Conservation (phyloP, 1,140 invertebrate species). For the Drosophila malerkotliana region DNA sequence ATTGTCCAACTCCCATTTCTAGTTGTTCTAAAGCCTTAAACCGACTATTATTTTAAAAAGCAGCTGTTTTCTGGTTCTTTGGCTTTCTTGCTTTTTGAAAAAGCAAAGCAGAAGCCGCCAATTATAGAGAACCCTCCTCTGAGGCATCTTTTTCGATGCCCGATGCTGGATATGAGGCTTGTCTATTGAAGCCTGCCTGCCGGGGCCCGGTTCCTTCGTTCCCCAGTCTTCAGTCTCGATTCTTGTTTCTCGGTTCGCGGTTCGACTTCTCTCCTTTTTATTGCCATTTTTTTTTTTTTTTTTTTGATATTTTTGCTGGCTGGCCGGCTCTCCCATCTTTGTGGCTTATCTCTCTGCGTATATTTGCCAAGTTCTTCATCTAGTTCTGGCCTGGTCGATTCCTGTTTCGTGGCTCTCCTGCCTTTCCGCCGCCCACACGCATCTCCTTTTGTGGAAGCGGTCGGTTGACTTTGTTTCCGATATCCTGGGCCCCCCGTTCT, state of each 20-base stretch:
- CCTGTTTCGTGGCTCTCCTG: slow-evolving; percentile 40
- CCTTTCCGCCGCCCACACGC: slow-evolving; percentile 63
- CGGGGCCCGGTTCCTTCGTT: slow-evolving; percentile 5
- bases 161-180: slow-evolving; percentile 57
- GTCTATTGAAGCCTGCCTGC: slow-evolving; percentile 50
- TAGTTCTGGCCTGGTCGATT: slow-evolving; percentile 55
- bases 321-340: slow-evolving; percentile 24
- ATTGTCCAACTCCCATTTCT: too few relatives aligned
- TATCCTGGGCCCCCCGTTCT: too few relatives aligned
- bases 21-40: too few relatives aligned
- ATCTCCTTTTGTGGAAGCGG: slow-evolving; percentile 47
- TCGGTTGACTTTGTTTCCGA: slow-evolving; percentile 38
- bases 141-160: slow-evolving; percentile 48
- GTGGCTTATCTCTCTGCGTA: slow-evolving; percentile 55
- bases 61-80: slow-evolving; percentile 14
- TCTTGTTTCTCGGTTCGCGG: slow-evolving; percentile 16
- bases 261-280: slow-evolving; percentile 8
- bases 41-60: slow-evolving; percentile 28
- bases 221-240: slow-evolving; percentile 19
- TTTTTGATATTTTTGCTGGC: not conserved
- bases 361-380: slow-evolving; percentile 68
- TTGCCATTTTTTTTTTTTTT: not conserved
- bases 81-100: not conserved
- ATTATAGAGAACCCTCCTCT: not conserved
- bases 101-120: not conserved